Evolutionary conservation across 2,888 invertebrate species (phyloP).

Genomic region (Callyntrura guangdongensis): DNA sequence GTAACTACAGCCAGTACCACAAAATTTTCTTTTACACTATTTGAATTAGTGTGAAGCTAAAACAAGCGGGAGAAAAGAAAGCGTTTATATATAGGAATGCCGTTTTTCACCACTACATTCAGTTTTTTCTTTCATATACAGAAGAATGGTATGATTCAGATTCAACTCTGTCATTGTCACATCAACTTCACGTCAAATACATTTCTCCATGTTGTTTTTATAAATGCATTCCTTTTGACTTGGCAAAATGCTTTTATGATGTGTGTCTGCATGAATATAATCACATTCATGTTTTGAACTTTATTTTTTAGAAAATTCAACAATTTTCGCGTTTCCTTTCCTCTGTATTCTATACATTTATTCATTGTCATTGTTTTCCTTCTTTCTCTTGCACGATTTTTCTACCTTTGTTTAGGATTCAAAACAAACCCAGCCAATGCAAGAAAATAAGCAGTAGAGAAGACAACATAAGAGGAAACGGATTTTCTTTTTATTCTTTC

Average conservation of each 20-base stretch:
- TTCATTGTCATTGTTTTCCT: slow-evolving; percentile 68
- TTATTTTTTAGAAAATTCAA: not conserved
- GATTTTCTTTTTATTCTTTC: slow-evolving; percentile 63
- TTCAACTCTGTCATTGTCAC: not conserved
- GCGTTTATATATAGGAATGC: not conserved
- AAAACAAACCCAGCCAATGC: slow-evolving; percentile 16
- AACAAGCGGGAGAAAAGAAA: not conserved
- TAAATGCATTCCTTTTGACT: too few species aligned
- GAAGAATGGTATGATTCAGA: slow-evolving; percentile 2
- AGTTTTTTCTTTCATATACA: not conserved
- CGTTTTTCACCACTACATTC: not conserved
- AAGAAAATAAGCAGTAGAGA: not conserved
- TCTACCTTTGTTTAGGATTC: slow-evolving; percentile 30
- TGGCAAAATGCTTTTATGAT: not conserved
- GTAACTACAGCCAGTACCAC: too few species aligned
- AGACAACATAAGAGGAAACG: slow-evolving; percentile 42
- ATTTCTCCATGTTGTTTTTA: not conserved
- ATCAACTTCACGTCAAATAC: not conserved
- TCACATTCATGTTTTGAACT: not conserved
- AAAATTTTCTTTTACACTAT: too few species aligned
- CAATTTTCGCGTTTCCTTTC: not conserved
- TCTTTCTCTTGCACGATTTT: slow-evolving; percentile 28
- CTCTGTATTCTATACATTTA: not conserved
- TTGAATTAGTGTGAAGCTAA: not conserved
- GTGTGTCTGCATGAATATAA: not conserved